Evolutionary conservation across 2,888 invertebrate species (phyloP), one percentile per base, ranked within the genome.

Genomic region (Nudaria mundana): DNA sequence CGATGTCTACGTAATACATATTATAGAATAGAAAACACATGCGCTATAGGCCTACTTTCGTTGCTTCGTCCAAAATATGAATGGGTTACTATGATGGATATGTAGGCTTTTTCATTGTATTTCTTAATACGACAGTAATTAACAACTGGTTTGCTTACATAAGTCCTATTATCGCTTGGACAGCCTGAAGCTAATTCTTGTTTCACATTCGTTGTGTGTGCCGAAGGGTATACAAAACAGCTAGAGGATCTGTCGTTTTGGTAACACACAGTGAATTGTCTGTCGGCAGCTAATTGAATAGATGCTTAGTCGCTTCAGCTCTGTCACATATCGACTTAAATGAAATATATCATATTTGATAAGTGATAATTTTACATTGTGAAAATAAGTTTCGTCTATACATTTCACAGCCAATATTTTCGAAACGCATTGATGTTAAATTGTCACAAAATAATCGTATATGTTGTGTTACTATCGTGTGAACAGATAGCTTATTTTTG

Each of bases 401-500:
- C n/a, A n/a, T n/a, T n/a, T n/a, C n/a, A n/a, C n/a, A n/a, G n/a
- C n/a, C n/a, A n/a, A n/a, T n/a, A n/a, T n/a, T n/a, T n/a, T n/a
- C n/a, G n/a, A n/a, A n/a, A n/a, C n/a, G n/a, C n/a, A n/a, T n/a
- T n/a, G 8, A 14, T 5, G 5, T 13, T n/a, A 4, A 45, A 40
- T 46, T 48, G 49, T 45, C 47, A 44, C 45, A 56, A 44, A 12
- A 45, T 20, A 43, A 36, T 22, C 12, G 20, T 7, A 33, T 37
- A 32, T 4, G 16, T 11, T 37, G 5, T 24, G 6, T 37, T 2
- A 30, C n/a, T 5, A 23, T 24, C 24, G 26, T 3, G 35, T 45
- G 29, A 25, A 33, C 32, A 45, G 37, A 38, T 45, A 46, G 50
- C 52, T 54, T 62, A 33, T 57, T 48, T 47, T 48, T 59, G 43